A percentile compares a stretch with the other conserved stretches of the same genome.
phyloP scores from a whole-genome alignment of 2,888 invertebrate genomes.

The Penaeus monodon region DNA sequence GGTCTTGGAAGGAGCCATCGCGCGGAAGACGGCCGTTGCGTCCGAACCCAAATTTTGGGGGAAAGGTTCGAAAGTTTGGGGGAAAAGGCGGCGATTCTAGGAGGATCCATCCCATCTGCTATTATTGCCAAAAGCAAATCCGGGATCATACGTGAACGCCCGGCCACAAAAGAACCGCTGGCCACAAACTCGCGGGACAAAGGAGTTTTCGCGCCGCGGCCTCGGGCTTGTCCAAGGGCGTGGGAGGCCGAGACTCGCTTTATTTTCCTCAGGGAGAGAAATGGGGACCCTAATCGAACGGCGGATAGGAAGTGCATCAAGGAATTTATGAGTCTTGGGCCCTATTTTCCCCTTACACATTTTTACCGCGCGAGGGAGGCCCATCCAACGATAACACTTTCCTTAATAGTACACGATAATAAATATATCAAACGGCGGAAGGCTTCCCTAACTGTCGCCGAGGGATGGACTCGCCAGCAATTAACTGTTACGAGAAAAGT shows the following conservation, averaged over 20 bases:
- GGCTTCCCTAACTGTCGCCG: no score
- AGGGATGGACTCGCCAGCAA: no score
- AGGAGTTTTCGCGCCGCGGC: conserved; percentile 47
- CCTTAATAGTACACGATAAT: no score
- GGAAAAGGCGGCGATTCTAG: conserved; percentile 29
- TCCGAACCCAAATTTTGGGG: conserved; percentile 47
- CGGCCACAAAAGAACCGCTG: conserved; percentile 49
- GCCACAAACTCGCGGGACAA: conserved; percentile 57
- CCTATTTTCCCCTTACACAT: no score
- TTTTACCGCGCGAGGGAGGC: no score
- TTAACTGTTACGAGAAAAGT: no score
- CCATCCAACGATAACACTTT: no score
- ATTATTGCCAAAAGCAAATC: conserved; percentile 60
- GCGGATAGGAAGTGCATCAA: conserved; percentile 13
- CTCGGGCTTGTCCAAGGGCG: conserved; percentile 6
- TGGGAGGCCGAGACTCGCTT: conserved; percentile 27
- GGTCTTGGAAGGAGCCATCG: no score
- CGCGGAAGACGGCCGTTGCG: neutral
- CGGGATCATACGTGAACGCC: conserved; percentile 54
- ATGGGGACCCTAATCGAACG: conserved; percentile 14
- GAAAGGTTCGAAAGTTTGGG: conserved; percentile 1
- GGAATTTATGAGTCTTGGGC: no score
- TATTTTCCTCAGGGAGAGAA: conserved; percentile 4
- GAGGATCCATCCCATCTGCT: conserved; percentile 52
- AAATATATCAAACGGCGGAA: no score